phyloP scores from a whole-genome alignment of 2,797 vertebrate species.

The Triplophysa bombifrons region DNA sequence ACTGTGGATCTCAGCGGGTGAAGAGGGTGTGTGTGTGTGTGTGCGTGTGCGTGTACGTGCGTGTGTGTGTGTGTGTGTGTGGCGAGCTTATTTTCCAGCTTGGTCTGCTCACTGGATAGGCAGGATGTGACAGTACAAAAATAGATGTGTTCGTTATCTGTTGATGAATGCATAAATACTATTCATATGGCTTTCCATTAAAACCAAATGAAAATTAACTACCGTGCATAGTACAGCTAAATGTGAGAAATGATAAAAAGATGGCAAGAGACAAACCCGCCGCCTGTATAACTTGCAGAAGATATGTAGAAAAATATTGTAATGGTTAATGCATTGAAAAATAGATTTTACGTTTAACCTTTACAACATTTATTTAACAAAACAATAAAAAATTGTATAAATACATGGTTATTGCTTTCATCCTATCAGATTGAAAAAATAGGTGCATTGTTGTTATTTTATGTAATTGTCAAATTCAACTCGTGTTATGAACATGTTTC shows the following conservation, averaged over 20 bases:
- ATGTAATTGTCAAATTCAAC: not conserved
- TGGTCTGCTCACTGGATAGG: slow-evolving; percentile 61
- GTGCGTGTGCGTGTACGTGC: not conserved
- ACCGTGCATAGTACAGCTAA: not conserved
- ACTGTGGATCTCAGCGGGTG: slow-evolving; percentile 68
- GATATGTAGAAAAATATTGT: not conserved
- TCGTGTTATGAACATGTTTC: not conserved
- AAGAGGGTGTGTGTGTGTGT: slow-evolving; percentile 58
- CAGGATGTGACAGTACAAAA: slow-evolving; percentile 63
- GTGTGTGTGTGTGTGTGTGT: slow-evolving; percentile 60
- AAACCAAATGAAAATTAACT: slow-evolving; percentile 23
- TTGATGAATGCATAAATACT: slow-evolving; percentile 41
- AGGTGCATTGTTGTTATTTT: too few relatives aligned
- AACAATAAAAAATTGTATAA: not conserved
- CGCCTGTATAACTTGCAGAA: not conserved
- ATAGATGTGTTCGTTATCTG: slow-evolving; percentile 47
- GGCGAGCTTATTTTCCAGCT: slow-evolving; percentile 67
- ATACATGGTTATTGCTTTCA: not conserved
- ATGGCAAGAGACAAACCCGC: not conserved
- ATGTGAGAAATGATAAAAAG: not conserved
- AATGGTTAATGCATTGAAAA: not conserved
- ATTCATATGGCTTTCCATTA: slow-evolving; percentile 29
- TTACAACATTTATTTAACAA: not conserved
- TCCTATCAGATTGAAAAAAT: too few relatives aligned
- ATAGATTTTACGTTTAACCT: too few relatives aligned